phyloP scores from a whole-genome alignment of 2,888 invertebrate genomes.

The Eilema sororculum region DNA sequence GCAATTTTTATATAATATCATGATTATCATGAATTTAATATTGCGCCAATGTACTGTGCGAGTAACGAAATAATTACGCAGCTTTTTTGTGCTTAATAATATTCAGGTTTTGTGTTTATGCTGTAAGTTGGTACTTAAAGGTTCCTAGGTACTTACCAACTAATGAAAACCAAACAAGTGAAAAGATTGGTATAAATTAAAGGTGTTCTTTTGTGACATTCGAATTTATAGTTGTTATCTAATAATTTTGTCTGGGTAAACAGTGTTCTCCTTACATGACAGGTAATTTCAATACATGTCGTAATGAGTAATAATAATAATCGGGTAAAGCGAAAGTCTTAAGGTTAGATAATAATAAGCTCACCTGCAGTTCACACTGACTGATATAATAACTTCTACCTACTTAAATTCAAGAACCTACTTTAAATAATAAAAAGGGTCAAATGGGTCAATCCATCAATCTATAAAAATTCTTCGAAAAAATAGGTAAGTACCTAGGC shows the following conservation, averaged over 20 bases:
- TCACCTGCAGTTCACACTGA: neutral
- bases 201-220: neutral
- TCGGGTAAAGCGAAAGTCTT: slow-evolving; percentile 9
- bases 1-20: too few species aligned
- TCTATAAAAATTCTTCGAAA: too few species aligned
- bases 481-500: too few species aligned
- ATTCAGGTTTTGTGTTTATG: too few species aligned
- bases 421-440: neutral
- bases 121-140: neutral
- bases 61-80: neutral
- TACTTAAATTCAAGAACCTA: neutral
- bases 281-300: neutral
- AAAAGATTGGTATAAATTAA: neutral
- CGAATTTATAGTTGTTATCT: neutral
- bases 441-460: neutral
- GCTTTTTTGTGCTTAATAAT: neutral
- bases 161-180: neutral
- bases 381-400: neutral
- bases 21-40: too few species aligned
- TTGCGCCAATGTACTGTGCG: neutral
- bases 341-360: slow-evolving; percentile 9
- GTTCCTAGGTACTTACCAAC: neutral
- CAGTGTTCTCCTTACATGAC: neutral
- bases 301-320: slow-evolving; percentile 4
- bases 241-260: slow-evolving; percentile 1